Conservation (phyloP, 2,113 vertebrate species). For the Barbus barbus region DNA sequence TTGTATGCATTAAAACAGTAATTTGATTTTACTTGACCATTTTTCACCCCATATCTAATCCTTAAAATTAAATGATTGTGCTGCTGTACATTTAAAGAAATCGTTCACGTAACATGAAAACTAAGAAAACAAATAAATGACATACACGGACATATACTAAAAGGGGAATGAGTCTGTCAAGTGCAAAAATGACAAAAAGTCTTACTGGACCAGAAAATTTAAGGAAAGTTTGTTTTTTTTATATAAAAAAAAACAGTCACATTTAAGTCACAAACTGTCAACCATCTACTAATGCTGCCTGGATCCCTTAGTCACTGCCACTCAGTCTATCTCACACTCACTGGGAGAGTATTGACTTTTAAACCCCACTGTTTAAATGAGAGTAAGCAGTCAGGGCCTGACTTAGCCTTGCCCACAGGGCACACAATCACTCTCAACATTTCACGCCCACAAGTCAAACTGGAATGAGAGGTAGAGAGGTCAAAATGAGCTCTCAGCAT, state of each 20-base stretch:
- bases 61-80: background rate
- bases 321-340: constrained; percentile 62
- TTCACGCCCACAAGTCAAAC: constrained; percentile 36
- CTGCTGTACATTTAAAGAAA: no score
- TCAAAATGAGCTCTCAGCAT: constrained; percentile 20
- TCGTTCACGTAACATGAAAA: no score
- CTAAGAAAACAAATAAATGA: no score
- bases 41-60: background rate
- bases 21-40: background rate
- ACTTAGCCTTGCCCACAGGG: constrained; percentile 36
- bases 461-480: constrained; percentile 1
- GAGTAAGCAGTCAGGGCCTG: constrained; percentile 65
- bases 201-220: no score
- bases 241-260: background rate
- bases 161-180: background rate
- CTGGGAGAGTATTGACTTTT: constrained; percentile 63
- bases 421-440: constrained; percentile 62
- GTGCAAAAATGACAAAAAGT: background rate
- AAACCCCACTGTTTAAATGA: constrained; percentile 67
- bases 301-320: constrained; percentile 45
- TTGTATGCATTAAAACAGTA: background rate
- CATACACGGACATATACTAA: no score
- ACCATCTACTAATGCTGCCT: background rate
- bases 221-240: no score
- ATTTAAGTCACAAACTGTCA: background rate